These are phyloP conservation scores for Mythimna loreyi DNA, from an alignment of 2,888 invertebrate species.

Conservation along the genomic window DNA sequence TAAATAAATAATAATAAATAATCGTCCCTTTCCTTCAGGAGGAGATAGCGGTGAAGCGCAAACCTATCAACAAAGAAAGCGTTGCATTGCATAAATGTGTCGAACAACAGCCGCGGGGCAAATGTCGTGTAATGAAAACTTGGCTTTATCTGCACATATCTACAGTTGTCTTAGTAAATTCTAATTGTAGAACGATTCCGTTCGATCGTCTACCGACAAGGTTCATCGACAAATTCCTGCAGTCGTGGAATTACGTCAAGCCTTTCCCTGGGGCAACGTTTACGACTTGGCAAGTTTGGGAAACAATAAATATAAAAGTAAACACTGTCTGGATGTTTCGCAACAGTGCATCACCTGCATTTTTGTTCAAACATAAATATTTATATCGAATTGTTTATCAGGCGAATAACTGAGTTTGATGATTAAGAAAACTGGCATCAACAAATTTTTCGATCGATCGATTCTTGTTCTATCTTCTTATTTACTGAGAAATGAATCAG, in stretches of 20 bases:
- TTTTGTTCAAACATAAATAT: conserved; percentile 47
- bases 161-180: not conserved
- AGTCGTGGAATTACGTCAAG: conserved; percentile 25
- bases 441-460: conserved; percentile 20
- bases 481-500: not conserved
- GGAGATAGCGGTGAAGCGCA: no score
- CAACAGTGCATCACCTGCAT: conserved; percentile 42
- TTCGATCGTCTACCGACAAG: conserved; percentile 1
- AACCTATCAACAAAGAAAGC: no score
- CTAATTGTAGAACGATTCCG: conserved; percentile 1
- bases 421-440: conserved; percentile 32
- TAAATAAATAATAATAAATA: no score
- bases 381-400: conserved; percentile 47
- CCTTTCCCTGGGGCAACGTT: conserved; percentile 34
- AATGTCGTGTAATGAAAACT: no score
- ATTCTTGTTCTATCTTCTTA: conserved; percentile 16
- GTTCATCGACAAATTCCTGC: not conserved
- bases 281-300: conserved; percentile 46
- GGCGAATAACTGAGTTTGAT: conserved; percentile 33
- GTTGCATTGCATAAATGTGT: no score
- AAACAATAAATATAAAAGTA: conserved; percentile 45
- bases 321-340: conserved; percentile 33
- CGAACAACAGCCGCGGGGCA: no score
- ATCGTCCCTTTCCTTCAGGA: no score
- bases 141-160: not conserved